Conservation (phyloP, 2,888 invertebrate genomes). For the Andrena fulva region DNA sequence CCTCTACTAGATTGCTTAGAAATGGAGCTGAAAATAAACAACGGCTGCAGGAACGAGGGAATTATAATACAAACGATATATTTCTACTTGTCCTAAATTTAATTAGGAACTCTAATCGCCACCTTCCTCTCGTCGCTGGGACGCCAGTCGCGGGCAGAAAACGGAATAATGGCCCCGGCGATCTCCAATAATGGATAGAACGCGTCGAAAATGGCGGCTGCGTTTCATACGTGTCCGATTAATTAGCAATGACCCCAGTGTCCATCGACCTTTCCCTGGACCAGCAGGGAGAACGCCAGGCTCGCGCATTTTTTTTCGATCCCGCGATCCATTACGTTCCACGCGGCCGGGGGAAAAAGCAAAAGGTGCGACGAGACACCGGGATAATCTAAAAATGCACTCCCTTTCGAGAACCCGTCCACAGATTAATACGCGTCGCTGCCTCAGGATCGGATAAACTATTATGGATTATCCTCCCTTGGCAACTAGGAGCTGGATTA, state of each 20-base stretch:
- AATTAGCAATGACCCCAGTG: conserved; percentile 19
- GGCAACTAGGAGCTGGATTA: neutral
- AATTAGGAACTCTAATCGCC: too few species aligned
- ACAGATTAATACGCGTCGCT: neutral
- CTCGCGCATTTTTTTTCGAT: conserved; percentile 20
- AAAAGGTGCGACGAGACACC: neutral
- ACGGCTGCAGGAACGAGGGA: too few species aligned
- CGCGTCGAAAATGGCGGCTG: conserved; percentile 46
- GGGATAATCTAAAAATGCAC: conserved; percentile 16
- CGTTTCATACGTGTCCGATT: conserved; percentile 46
- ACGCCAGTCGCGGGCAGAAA: neutral
- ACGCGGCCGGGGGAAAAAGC: neutral
- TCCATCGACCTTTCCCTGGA: conserved; percentile 23
- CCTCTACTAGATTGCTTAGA: too few species aligned
- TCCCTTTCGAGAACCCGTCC: neutral
- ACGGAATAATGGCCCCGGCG: conserved; percentile 42
- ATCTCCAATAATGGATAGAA: conserved; percentile 56
- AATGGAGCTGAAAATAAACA: too few species aligned
- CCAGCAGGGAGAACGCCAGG: neutral
- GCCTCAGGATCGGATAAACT: neutral
- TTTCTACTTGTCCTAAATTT: too few species aligned
- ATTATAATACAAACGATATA: too few species aligned
- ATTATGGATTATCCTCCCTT: neutral
- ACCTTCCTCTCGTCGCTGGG: neutral
- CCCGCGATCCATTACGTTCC: conserved; percentile 31